Percentiles rank a stretch among this genome's conserved stretches.
These are phyloP conservation scores for Masticophis lateralis DNA, from an alignment of 2,797 vertebrate genomes.

Conservation along the genomic window DNA sequence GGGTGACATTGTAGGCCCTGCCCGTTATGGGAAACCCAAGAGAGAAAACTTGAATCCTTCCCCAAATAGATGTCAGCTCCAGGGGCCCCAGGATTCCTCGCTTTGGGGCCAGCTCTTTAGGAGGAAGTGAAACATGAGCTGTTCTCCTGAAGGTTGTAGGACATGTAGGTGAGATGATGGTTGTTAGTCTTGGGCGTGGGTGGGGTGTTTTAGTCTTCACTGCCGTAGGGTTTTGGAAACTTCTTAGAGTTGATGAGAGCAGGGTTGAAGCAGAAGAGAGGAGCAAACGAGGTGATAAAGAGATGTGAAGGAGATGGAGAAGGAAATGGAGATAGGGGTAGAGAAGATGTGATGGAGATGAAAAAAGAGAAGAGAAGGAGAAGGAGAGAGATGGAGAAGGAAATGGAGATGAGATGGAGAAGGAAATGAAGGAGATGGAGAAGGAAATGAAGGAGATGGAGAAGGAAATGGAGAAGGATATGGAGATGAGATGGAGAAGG, in stretches of 20 bases:
- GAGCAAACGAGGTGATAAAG: background rate
- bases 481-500: no score
- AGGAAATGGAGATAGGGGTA: no score
- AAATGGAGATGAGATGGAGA: no score
- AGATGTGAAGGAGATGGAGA: no score
- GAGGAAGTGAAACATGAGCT: background rate
- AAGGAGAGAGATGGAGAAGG: no score
- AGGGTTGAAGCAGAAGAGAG: background rate
- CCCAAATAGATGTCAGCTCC: background rate
- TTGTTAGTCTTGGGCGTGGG: background rate
- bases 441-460: no score
- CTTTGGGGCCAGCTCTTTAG: background rate
- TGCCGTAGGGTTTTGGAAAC: background rate
- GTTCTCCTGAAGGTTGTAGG: background rate
- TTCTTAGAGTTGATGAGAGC: background rate
- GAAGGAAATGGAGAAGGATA: no score
- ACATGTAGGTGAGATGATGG: background rate
- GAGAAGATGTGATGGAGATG: no score
- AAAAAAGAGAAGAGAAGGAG: no score
- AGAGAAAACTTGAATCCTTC: background rate
- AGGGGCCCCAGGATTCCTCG: background rate
- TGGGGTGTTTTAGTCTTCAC: background rate
- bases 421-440: no score
- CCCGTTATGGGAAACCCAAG: background rate
- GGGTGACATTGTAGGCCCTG: background rate